phyloP scores from a whole-genome alignment of 2,888 invertebrate genomes.

The Tipula unca region DNA sequence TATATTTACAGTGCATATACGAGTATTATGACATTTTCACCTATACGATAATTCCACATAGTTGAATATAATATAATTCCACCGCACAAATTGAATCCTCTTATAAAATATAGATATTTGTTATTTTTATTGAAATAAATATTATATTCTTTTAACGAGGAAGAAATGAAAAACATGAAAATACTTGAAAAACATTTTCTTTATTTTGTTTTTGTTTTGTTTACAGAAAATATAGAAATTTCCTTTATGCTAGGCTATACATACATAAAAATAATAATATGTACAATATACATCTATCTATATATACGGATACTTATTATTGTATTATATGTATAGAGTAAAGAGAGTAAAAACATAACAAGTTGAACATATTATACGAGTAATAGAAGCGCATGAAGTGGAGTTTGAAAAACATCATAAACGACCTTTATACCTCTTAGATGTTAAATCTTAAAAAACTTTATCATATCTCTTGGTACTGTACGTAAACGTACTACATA shows the following conservation, averaged over 20 bases:
- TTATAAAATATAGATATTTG: not conserved
- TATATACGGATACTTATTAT: not conserved
- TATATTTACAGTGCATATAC: too few species aligned
- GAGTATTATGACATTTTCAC: too few species aligned
- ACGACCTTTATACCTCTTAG: slow-evolving; percentile 2
- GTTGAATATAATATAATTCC: too few species aligned
- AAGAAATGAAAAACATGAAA: not conserved
- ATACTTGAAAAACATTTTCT: slow-evolving; percentile 4
- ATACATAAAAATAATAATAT: too few species aligned
- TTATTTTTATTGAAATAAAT: not conserved
- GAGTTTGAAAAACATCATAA: not conserved
- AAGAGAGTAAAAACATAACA: not conserved
- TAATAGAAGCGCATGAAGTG: not conserved
- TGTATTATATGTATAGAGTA: not conserved
- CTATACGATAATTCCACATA: too few species aligned
- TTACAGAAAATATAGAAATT: not conserved
- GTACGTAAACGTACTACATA: not conserved
- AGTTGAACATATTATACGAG: not conserved
- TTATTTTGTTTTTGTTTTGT: not conserved
- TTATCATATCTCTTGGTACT: not conserved
- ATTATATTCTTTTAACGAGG: not conserved
- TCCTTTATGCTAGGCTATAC: not conserved
- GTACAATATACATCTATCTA: too few species aligned
- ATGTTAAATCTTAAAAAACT: not conserved
- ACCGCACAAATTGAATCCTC: not conserved